phyloP scores from a whole-genome alignment of 2,113 vertebrate genomes.

The Silurus asotus region DNA sequence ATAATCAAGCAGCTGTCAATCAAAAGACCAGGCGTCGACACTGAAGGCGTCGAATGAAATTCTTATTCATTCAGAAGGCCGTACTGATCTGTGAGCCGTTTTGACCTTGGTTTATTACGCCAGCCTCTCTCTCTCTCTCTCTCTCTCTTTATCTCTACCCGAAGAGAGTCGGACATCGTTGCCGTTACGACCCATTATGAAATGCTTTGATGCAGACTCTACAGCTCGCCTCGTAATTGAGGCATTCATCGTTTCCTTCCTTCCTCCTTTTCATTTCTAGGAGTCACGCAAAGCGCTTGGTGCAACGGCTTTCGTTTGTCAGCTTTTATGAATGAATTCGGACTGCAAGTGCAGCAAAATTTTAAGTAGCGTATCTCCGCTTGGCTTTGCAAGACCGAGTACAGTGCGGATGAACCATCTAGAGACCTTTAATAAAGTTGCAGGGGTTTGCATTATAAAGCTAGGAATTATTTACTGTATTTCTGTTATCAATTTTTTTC shows the following conservation, averaged over 20 bases:
- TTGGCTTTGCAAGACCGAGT: background rate
- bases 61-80: background rate
- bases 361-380: background rate
- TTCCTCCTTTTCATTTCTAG: background rate
- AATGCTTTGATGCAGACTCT: conserved; percentile 16
- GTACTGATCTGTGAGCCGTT: background rate
- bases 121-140: background rate
- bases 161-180: background rate
- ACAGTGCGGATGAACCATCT: background rate
- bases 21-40: background rate
- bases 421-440: background rate
- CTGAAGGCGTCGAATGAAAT: conserved; percentile 7
- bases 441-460: background rate
- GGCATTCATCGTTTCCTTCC: conserved; percentile 1
- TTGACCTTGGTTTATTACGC: conserved; percentile 23
- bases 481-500: background rate
- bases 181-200: conserved; percentile 22
- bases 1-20: conserved; percentile 25
- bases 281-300: background rate
- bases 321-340: conserved; percentile 25
- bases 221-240: background rate
- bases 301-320: background rate
- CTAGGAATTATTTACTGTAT: background rate
- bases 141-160: background rate
- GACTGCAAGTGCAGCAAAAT: conserved; percentile 1